Conservation (phyloP, 64 coral and sea anemone genomes). For the Stichodactyla mertensii region DNA sequence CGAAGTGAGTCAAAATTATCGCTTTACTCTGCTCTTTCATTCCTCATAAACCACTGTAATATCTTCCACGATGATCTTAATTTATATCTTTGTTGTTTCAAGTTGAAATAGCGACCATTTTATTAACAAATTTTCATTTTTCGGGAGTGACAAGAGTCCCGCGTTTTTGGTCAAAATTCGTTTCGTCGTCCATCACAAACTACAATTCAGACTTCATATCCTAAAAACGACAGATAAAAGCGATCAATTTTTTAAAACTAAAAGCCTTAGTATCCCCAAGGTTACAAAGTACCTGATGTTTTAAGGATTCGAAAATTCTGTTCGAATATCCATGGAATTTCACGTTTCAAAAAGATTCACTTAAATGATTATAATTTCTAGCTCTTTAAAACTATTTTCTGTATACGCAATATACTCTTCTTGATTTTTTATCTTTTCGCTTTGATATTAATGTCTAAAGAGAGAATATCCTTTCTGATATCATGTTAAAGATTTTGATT, state of each 20-base stretch:
- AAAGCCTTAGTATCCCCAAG: not conserved
- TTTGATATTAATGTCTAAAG: no score
- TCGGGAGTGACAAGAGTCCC: not conserved
- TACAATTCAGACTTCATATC: not conserved
- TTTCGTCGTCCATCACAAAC: not conserved
- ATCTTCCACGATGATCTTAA: not conserved
- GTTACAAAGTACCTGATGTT: no score
- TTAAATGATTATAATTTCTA: no score
- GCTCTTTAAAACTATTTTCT: no score
- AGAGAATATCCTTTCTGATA: not conserved
- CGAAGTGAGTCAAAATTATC: constrained; percentile 50
- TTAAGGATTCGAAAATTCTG: no score
- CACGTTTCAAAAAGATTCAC: no score
- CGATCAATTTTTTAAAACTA: not conserved
- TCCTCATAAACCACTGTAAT: not conserved
- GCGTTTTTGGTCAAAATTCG: not conserved
- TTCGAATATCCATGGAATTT: no score
- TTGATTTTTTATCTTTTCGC: no score
- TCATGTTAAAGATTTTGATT: not conserved
- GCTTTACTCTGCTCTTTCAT: not conserved
- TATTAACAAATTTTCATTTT: not conserved
- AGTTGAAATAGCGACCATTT: not conserved
- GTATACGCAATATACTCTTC: no score
- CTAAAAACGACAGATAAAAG: not conserved
- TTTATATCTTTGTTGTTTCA: not conserved